Base-by-base conservation (phyloP, 2,113 vertebrate species). In the Tachysurus vachellii region DNA sequence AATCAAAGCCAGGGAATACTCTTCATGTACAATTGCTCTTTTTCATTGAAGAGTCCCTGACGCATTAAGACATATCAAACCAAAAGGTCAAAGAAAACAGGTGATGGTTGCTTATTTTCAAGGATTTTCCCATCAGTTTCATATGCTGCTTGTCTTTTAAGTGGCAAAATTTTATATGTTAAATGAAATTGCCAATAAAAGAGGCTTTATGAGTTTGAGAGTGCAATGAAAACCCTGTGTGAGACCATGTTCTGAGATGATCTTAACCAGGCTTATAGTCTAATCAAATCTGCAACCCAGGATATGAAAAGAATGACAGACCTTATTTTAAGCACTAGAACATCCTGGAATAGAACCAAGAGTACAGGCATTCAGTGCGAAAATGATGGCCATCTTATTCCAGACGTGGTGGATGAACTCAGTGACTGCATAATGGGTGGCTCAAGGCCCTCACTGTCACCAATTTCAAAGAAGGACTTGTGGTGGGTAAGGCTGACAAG, bases 191-290 rank as follows among this genome's bases (percentile, higher is more conserved):
- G n/a, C 81, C 71, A 64, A 66, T 83, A 87, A 83, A 87, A 87
- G 3, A 42, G n/a, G 56, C 83, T 87, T 87, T 83, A 87, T 83
- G 86, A 83, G 86, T 82, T 73, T 87, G 53, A 82, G 44, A 87
- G 57, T 7, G 16, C 28, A 83, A 53, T 77, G 80, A 75, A 83
- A 83, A 61, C 57, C 70, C 59, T 76, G 12, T 66, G 80, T 87
- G 86, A 59, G 70, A 83, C 62, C 47, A 11, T 75, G 80, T 82
- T 87, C 57, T 77, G 36, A 53, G 88, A 84, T 90, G 91, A 92
- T 87, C 88, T 87, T 82, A 90, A 90, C 90, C 92, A 93, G 91
- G 90, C 85, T 91, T 83, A 80, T 86, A 68, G 82, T 68, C 80
- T 86, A 91, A 92, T 92, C 89, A 91, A 73, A 84, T 87, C 70